Conservation (phyloP, 1,140 invertebrate genomes). For the Lepidurus apus region DNA sequence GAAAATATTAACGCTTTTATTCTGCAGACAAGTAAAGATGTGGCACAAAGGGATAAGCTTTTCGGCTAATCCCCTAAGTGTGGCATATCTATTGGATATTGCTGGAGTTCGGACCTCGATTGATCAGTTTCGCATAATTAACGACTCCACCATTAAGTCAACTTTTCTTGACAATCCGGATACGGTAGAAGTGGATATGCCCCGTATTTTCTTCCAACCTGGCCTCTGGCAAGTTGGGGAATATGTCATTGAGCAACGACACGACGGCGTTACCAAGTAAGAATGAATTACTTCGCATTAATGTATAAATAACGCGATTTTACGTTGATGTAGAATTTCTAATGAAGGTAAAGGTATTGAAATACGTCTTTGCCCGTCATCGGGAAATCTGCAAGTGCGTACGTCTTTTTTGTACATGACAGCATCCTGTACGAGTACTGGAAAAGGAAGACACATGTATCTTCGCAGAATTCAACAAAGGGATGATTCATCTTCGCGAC, state of each 20-base stretch:
- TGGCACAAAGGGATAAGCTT: constrained; percentile 9
- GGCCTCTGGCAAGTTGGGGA: not conserved
- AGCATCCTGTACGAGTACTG: not conserved
- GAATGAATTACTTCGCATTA: not conserved
- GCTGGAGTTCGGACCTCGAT: constrained; percentile 4
- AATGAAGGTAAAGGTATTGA: not conserved
- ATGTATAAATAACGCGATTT: not conserved
- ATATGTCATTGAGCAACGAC: not conserved
- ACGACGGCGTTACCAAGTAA: not conserved
- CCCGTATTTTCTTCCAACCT: not conserved
- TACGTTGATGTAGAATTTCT: not conserved
- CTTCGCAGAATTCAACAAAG: not conserved
- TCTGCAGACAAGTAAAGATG: not conserved
- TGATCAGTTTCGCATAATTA: not conserved
- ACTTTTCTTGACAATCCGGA: not conserved
- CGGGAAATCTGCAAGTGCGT: not conserved
- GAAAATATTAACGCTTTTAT: not conserved
- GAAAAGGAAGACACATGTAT: not conserved
- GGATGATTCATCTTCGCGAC: not conserved
- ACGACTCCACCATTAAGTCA: not conserved
- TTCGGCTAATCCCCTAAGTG: not conserved
- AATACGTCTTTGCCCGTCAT: not conserved
- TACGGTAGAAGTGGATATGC: not conserved
- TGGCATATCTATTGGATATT: not conserved
- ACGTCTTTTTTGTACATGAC: not conserved